Base-by-base conservation (phyloP, 2,113 vertebrate species). In the Natator depressus region DNA sequence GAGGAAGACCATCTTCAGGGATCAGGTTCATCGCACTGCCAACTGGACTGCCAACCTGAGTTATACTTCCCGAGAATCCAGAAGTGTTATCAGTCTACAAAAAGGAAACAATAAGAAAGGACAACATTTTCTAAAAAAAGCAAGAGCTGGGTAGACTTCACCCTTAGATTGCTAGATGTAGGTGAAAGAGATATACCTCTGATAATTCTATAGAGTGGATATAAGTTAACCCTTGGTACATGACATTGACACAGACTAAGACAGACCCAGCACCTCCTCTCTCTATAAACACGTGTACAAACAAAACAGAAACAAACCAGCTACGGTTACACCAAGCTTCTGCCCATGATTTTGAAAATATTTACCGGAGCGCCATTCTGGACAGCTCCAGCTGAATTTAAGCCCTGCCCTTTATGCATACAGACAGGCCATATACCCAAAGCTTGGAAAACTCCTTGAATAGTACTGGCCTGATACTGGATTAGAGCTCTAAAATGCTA, bases 1-100 rank as follows among this genome's bases (percentile, higher is more conserved):
- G 99, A 98, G 99, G 99, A 97, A 99, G 99, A 42, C 99, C 99
- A 96, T 99, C 99, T 98, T 99, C 99, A 90, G 99, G 99, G 98
- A 99, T 99, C 88, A 99, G 98, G 90, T 99, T 99, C 98, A 99
- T 98, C 89, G 99, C 99, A 95, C 99, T 99, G 97, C 99, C 99
- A 97, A 99, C 98, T 69, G 99, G 99, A 98, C 99, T 99, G 97
- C 99, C 99, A 91, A 98, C 98, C 83, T 98, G 98, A 98, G 99
- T 98, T 90, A 98, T 98, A 94, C 97, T 98, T 98, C 98, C 98
- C 97, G 98, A 97, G 98, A 99, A 96, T 38, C 97, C 91, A 90
- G 98, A 98, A 82, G 98, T 94, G 76, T 97, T 98, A 97, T 98
- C 98, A 84, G 93, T 98, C 99, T 99, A 98, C 62, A 84, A 96